A percentile compares a stretch with the other conserved stretches of the same genome.
Evolutionary conservation across 1,140 invertebrate genomes (phyloP).

Genomic region (Bombus affinis): DNA sequence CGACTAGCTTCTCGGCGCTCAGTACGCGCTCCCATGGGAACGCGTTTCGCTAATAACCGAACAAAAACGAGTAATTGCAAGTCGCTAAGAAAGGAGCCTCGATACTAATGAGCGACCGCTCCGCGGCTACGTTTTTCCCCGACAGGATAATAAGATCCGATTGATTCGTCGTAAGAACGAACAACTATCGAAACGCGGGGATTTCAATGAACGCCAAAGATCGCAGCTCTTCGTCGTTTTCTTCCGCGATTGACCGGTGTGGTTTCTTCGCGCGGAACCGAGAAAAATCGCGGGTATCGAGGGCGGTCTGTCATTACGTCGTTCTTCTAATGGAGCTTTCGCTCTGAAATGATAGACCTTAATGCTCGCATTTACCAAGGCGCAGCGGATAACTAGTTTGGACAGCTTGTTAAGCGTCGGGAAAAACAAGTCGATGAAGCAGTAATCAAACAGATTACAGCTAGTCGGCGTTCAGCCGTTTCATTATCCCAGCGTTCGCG

Average conservation of each 20-base stretch:
- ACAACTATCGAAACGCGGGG: slow-evolving; percentile 4
- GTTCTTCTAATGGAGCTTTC: slow-evolving; percentile 50
- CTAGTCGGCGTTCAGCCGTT: no score
- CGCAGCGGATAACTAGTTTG: slow-evolving; percentile 54
- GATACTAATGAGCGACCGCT: slow-evolving; percentile 36
- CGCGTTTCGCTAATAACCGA: slow-evolving; percentile 34
- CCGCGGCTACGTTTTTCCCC: slow-evolving; percentile 9
- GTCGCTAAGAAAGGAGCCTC: background rate
- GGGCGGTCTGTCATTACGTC: slow-evolving; percentile 51
- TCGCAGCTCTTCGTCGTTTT: background rate
- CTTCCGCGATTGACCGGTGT: background rate
- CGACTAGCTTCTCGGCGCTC: background rate
- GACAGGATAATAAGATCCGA: slow-evolving; percentile 18
- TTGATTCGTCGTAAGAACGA: slow-evolving; percentile 34
- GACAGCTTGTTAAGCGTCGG: slow-evolving; percentile 40
- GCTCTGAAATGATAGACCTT: slow-evolving; percentile 41
- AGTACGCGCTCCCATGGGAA: background rate
- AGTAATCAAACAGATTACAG: no score
- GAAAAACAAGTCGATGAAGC: slow-evolving; percentile 20
- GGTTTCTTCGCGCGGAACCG: background rate
- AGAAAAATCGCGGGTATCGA: slow-evolving; percentile 20
- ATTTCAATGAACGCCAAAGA: slow-evolving; percentile 46
- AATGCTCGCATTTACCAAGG: slow-evolving; percentile 57
- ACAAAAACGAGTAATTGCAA: slow-evolving; percentile 18
- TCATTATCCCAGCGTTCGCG: background rate